phyloP scores from a whole-genome alignment of 2,888 invertebrate genomes.

The Thelaira solivaga region DNA sequence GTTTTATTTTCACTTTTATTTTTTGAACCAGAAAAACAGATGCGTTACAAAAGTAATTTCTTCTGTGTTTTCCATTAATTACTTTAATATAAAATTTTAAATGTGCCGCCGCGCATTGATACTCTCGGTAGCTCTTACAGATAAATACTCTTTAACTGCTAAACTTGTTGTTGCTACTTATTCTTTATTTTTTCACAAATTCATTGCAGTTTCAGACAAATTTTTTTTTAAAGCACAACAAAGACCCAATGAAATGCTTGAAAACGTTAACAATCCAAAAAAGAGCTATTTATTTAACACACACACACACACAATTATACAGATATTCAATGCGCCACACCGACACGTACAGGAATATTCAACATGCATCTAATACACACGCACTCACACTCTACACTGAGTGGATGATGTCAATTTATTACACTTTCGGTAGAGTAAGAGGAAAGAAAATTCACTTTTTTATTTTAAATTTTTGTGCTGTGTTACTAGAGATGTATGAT shows the following conservation, averaged over 20 bases:
- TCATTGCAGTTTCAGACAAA: constrained; percentile 60
- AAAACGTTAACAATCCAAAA: constrained; percentile 53
- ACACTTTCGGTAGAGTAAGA: constrained; percentile 34
- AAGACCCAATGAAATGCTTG: constrained; percentile 59
- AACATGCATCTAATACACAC: constrained; percentile 30
- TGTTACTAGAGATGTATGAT: constrained; percentile 49
- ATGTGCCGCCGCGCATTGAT: constrained; percentile 58
- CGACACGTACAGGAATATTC: constrained; percentile 6
- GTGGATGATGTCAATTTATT: constrained; percentile 61
- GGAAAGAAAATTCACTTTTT: constrained; percentile 39
- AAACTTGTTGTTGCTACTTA: constrained; percentile 63
- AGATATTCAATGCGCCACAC: constrained; percentile 16
- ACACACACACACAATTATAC: no score
- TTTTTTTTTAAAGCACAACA: constrained; percentile 42
- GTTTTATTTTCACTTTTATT: constrained; percentile 39
- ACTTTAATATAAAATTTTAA: constrained; percentile 23
- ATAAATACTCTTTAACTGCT: constrained; percentile 63
- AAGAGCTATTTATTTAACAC: constrained; percentile 61
- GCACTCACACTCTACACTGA: constrained; percentile 31
- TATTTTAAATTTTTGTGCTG: constrained; percentile 35
- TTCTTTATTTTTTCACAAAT: constrained; percentile 63
- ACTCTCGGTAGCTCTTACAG: constrained; percentile 63
- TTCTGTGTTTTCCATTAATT: constrained; percentile 27
- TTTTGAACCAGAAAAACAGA: constrained; percentile 10
- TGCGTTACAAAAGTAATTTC: constrained; percentile 44